Percentiles rank a stretch among this genome's conserved stretches.
These are phyloP conservation scores for Varanus salvator DNA, from an alignment of 2,113 vertebrate genomes.

Conservation along the genomic window DNA sequence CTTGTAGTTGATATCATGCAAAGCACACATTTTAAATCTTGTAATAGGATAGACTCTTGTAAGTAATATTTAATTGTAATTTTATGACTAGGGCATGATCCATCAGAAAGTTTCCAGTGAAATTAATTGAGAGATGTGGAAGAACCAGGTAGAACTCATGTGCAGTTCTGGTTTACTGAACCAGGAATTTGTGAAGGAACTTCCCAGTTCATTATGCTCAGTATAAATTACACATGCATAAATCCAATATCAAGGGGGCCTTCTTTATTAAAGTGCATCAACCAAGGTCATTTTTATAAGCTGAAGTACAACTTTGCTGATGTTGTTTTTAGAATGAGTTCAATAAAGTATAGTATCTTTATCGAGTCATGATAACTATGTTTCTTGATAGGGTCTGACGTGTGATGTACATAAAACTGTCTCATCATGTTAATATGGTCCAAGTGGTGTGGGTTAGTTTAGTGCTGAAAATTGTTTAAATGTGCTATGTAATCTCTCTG, in stretches of 20 bases:
- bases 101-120: neutral
- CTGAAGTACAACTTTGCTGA: conserved; percentile 59
- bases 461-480: conserved; percentile 75
- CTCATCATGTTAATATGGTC: conserved; percentile 59
- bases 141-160: neutral
- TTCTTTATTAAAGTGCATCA: conserved; percentile 53
- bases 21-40: neutral
- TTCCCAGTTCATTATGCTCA: neutral
- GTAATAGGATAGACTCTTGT: neutral
- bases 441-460: conserved; percentile 73
- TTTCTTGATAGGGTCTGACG: conserved; percentile 78
- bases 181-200: neutral
- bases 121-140: neutral
- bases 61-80: neutral
- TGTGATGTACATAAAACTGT: conserved; percentile 83
- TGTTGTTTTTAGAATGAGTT: conserved; percentile 82
- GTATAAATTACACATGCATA: neutral
- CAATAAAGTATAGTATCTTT: conserved; percentile 68
- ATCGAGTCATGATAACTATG: conserved; percentile 73
- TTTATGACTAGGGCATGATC: neutral
- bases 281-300: conserved; percentile 73
- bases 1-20: neutral
- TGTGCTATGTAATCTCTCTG: conserved; percentile 70
- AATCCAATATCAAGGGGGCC: conserved; percentile 1
- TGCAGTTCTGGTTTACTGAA: neutral